Percentiles rank a stretch among this genome's conserved stretches.
phyloP scores from a whole-genome alignment of 2,113 vertebrate species.

The Merops nubicus region DNA sequence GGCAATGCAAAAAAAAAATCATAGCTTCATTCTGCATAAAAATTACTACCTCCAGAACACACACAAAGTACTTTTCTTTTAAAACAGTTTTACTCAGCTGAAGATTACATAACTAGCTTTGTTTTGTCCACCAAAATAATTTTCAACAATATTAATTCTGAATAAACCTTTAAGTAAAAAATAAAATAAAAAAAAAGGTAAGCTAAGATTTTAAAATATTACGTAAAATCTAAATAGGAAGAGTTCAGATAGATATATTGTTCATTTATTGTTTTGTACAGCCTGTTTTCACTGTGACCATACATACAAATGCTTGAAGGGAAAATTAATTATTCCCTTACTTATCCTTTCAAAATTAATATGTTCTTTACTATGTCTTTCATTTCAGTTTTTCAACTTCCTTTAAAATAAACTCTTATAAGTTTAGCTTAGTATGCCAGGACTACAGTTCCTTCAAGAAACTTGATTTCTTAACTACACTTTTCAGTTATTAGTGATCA shows the following conservation, averaged over 20 bases:
- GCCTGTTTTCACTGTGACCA: neutral
- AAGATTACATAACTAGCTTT: neutral
- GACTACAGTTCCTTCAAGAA: neutral
- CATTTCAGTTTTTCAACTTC: neutral
- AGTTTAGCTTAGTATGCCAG: neutral
- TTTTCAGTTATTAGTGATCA: neutral
- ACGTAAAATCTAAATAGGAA: neutral
- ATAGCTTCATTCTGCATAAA: neutral
- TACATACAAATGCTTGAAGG: neutral
- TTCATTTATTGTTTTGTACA: neutral
- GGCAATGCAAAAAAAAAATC: neutral
- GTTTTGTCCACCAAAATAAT: neutral
- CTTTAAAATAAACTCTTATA: neutral
- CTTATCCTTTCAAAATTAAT: neutral
- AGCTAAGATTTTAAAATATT: neutral
- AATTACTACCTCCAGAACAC: neutral
- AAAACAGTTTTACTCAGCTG: neutral
- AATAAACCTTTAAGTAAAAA: neutral
- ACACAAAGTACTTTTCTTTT: neutral
- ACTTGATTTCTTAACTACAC: neutral
- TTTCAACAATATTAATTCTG: neutral
- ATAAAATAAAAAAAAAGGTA: too few species aligned
- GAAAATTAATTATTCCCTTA: neutral
- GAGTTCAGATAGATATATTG: neutral
- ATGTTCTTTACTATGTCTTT: neutral